Percentiles rank a stretch among this genome's conserved stretches.
Conservation (phyloP, 2,888 invertebrate genomes). For the Phorcus lineatus region DNA sequence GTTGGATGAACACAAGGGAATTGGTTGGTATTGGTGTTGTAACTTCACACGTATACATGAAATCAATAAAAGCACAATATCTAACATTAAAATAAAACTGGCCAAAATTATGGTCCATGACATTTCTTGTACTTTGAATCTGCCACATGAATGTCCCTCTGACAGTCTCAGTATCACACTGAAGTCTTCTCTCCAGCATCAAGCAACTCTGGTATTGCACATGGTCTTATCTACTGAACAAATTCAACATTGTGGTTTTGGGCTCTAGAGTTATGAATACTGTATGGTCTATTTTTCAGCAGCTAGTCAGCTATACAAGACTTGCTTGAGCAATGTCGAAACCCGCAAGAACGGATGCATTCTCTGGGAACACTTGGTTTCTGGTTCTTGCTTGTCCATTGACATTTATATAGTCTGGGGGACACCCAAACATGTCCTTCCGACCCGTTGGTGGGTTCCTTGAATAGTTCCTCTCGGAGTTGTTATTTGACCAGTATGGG, state of each 20-base stretch:
- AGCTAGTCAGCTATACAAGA: constrained; percentile 44
- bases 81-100: too few species aligned
- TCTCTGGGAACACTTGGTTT: constrained; percentile 60
- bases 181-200: too few species aligned
- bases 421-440: background rate
- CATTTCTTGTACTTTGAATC: too few species aligned
- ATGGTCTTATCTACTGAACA: background rate
- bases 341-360: constrained; percentile 47
- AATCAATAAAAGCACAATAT: too few species aligned
- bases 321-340: constrained; percentile 62
- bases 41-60: too few species aligned
- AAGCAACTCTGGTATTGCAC: too few species aligned
- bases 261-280: background rate
- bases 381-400: constrained; percentile 36
- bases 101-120: too few species aligned
- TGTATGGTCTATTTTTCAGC: too few species aligned
- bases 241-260: background rate
- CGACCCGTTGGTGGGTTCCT: background rate
- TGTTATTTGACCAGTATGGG: constrained; percentile 25
- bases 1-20: background rate
- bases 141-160: too few species aligned
- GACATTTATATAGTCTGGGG: constrained; percentile 32
- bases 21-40: too few species aligned
- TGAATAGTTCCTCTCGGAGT: constrained; percentile 13
- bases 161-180: too few species aligned